These are phyloP conservation scores for Cromileptes altivelis DNA, from an alignment of 2,113 vertebrate species.

Conservation along the genomic window DNA sequence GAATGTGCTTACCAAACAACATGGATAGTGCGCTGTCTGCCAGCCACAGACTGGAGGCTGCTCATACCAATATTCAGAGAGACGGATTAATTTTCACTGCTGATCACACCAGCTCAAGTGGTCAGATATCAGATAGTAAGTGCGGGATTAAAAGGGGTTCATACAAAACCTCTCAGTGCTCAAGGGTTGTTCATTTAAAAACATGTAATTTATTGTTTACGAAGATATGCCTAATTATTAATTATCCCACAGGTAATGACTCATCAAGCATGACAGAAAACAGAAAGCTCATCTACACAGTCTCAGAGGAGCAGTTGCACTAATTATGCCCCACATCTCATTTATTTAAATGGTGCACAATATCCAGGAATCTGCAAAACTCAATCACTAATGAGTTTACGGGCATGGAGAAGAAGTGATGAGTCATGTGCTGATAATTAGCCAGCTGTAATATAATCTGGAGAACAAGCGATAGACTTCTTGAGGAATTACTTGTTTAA, in stretches of 20 bases:
- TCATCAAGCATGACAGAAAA: conserved; percentile 23
- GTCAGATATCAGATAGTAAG: neutral
- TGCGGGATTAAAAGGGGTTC: neutral
- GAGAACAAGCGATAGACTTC: conserved; percentile 1
- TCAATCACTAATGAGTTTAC: conserved; percentile 33
- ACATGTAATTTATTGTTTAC: conserved; percentile 19
- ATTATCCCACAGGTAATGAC: neutral
- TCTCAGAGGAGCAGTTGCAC: conserved; percentile 18
- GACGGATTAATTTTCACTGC: conserved; percentile 13
- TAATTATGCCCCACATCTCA: conserved; percentile 33
- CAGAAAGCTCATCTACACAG: conserved; percentile 1
- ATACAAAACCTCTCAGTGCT: neutral
- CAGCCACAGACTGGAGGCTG: neutral
- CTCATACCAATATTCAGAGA: neutral
- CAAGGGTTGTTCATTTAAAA: neutral
- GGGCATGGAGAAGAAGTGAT: neutral
- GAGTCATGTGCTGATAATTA: conserved; percentile 30
- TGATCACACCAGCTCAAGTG: neutral
- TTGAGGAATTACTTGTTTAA: conserved; percentile 5
- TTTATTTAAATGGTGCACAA: conserved; percentile 38
- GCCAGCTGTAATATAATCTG: conserved; percentile 26
- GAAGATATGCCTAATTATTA: conserved; percentile 25
- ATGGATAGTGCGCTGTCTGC: neutral
- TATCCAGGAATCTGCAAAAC: conserved; percentile 13
- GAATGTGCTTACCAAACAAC: conserved; percentile 25